phyloP scores from a whole-genome alignment of 2,888 invertebrate species.

The Cheilosia variabilis region DNA sequence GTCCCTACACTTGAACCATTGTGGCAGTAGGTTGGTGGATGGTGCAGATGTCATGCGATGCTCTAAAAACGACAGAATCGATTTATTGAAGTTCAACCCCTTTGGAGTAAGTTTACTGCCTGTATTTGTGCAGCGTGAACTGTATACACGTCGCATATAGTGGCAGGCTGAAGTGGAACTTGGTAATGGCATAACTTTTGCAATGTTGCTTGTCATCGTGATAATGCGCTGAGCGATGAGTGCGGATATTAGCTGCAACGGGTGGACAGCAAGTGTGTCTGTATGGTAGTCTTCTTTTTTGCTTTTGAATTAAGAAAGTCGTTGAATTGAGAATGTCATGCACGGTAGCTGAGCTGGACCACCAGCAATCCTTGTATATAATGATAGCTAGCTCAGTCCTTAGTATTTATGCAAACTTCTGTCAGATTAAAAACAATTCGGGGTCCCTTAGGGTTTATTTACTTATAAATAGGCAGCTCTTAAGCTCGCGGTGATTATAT shows the following conservation, averaged over 20 bases:
- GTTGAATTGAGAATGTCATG: too few species aligned
- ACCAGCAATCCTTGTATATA: too few species aligned
- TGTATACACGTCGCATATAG: not conserved
- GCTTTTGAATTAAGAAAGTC: too few species aligned
- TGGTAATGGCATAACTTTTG: constrained; percentile 3
- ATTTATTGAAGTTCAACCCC: constrained; percentile 61
- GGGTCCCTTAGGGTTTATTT: too few species aligned
- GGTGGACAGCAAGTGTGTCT: too few species aligned
- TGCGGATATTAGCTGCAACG: not conserved
- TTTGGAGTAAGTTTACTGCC: constrained; percentile 33
- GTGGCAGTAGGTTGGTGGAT: constrained; percentile 1
- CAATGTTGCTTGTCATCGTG: constrained; percentile 1
- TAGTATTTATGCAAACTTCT: too few species aligned
- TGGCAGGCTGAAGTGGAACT: constrained; percentile 29
- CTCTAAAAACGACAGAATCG: constrained; percentile 52
- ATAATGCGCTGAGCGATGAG: constrained; percentile 13
- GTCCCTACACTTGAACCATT: constrained; percentile 27
- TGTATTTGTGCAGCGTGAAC: constrained; percentile 28
- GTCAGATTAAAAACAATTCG: too few species aligned
- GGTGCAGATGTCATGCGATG: constrained; percentile 44
- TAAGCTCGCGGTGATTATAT: too few species aligned
- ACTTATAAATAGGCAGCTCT: too few species aligned
- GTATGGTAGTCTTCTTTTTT: too few species aligned
- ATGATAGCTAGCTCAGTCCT: too few species aligned
- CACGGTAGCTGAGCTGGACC: too few species aligned